These are phyloP conservation scores for Epizoanthus scotinus DNA, from an alignment of 92 coral and sea anemone species.

Conservation along the genomic window DNA sequence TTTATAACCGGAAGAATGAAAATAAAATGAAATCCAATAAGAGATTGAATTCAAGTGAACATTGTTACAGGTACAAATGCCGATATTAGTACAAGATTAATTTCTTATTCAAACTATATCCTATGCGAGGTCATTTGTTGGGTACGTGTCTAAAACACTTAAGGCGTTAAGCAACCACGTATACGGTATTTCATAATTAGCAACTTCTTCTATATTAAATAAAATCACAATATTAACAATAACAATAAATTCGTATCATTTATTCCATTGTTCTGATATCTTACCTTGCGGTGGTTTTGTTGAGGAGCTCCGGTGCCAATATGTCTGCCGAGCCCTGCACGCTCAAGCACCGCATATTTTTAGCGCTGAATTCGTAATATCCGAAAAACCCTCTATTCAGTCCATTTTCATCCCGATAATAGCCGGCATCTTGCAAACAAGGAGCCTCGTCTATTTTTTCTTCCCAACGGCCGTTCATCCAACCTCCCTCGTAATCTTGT, in stretches of 20 bases:
- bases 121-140: no score
- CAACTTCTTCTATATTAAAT: not conserved
- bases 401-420: conserved; percentile 56
- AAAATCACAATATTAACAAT: not conserved
- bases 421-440: conserved; percentile 57
- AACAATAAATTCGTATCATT: not conserved
- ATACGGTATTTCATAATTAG: conserved; percentile 10
- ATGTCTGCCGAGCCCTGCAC: conserved; percentile 54
- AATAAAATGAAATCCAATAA: not conserved
- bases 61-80: no score
- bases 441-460: conserved; percentile 46
- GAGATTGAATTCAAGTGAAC: no score
- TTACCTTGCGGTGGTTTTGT: conserved; percentile 29
- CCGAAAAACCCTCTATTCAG: conserved; percentile 50
- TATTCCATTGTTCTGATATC: conserved; percentile 2
- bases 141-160: no score
- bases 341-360: conserved; percentile 49
- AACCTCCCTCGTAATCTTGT: conserved; percentile 44
- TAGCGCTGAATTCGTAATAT: conserved; percentile 24
- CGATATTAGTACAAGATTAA: no score
- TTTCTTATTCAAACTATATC: no score
- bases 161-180: not conserved
- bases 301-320: conserved; percentile 40
- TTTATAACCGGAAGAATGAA: not conserved
- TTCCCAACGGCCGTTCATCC: conserved; percentile 10